Base-by-base conservation (phyloP, 1,140 invertebrate species). In the Drosophila sucinea region DNA sequence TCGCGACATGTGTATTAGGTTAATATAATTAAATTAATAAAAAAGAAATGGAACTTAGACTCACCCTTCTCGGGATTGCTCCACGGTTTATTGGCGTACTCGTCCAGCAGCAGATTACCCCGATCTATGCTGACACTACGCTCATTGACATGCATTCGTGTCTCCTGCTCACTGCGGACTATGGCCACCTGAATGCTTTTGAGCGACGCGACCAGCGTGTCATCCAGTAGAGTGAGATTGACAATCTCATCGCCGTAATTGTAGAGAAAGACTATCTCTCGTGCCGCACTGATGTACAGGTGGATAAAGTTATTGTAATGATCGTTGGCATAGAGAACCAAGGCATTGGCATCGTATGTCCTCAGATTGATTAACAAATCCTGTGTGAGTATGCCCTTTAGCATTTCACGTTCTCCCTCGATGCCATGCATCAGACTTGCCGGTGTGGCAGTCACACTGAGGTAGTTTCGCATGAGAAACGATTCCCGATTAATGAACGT, bases 241-340 rank as follows among this genome's bases (percentile, higher is more conserved):
- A 96, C 94, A 60, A 98, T 96, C 91, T 96, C 95, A 84, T 96
- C 95, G 60, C 94, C 95, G 64, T 95, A 94, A 91, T 98, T 98
- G 86, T 97, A 98, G 1, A 97, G 93, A 83, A 97, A 97, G 0
- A 97, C 94, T 4, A 98, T 94, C 93, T 93, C 93, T 90, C 77
- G 95, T 1, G 95, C 95, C 68, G 96, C 95, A 64, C 95, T 94
- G 33, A 98, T 95, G 91, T 97, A 97, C 6, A 98, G 91, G 92
- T 98, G 97, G 44, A 98, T 95, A 92, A 99, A 98, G 92, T 99
- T 99, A 79, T 98, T 98, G 41, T 98, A 93, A 92, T 98, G 96
- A 93, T 98, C 98, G 90, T 98, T 97, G 4, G 97, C 96, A 83
- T 98, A 98, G 1, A 98, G 93, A 25, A 99, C 95, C 62, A 98